Evolutionary conservation across 2,797 vertebrate genomes (phyloP).

Genomic region (Onychomys arenicola): DNA sequence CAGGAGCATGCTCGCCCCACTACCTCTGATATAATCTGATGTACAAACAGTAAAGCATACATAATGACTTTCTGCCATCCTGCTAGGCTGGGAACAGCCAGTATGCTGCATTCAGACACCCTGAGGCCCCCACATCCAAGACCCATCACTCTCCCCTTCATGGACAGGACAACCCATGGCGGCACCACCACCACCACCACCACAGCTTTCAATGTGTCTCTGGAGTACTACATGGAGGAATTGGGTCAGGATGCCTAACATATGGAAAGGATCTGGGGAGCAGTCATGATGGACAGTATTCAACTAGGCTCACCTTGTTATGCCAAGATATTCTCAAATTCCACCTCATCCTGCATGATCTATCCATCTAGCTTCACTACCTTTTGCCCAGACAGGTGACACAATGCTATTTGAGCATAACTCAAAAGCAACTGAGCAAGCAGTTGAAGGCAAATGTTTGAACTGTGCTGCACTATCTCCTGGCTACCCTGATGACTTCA

Average conservation of each 20-base stretch:
- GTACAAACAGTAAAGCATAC: background rate
- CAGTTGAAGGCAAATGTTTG: background rate
- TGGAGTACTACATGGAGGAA: background rate
- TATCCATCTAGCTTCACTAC: background rate
- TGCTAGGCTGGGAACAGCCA: background rate
- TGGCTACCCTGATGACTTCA: background rate
- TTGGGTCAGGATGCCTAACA: background rate
- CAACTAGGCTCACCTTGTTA: background rate
- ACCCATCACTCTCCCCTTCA: background rate
- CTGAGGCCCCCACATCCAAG: background rate
- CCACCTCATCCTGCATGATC: background rate
- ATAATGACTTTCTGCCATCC: background rate
- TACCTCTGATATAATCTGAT: slow-evolving; percentile 36
- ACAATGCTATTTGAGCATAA: background rate
- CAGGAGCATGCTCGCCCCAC: background rate
- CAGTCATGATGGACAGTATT: background rate
- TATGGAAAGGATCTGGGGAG: background rate
- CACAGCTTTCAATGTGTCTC: background rate
- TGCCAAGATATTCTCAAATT: background rate
- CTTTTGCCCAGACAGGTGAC: accelerated
- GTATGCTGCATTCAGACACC: background rate
- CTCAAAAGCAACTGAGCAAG: background rate
- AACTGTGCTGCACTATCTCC: background rate
- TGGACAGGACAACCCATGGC: background rate
- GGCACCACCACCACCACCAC: too few species aligned